A percentile compares a stretch with the other conserved stretches of the same genome.
Conservation (phyloP, 2,113 vertebrate genomes). For the Butorides virescens region DNA sequence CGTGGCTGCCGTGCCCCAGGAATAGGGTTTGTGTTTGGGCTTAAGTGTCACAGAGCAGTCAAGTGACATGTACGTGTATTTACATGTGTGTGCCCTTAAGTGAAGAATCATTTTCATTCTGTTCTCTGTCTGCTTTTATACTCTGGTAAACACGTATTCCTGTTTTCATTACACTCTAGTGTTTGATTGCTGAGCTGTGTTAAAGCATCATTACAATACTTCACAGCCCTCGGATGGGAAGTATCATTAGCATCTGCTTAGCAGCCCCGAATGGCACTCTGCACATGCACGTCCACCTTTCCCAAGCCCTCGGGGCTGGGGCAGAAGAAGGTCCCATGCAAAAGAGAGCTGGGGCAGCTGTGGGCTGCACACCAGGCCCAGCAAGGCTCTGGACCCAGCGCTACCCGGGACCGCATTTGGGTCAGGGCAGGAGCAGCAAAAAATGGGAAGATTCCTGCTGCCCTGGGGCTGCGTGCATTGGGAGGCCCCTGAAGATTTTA, state of each 20-base stretch:
- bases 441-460: background rate
- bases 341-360: background rate
- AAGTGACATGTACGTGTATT: background rate
- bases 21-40: background rate
- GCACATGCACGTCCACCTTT: background rate
- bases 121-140: background rate
- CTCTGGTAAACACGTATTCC: background rate
- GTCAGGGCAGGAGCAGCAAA: background rate
- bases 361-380: background rate
- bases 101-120: background rate
- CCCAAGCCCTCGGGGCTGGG: background rate
- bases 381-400: fast-evolving
- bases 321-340: background rate
- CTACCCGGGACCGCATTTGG: fast-evolving
- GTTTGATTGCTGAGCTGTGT: slow-evolving; percentile 9
- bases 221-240: background rate
- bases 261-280: background rate
- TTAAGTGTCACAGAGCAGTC: background rate
- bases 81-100: slow-evolving; percentile 13
- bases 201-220: background rate
- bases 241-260: background rate
- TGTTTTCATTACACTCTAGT: background rate
- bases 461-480: background rate
- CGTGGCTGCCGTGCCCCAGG: background rate
- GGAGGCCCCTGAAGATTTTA: background rate